Percentiles rank a stretch among this genome's conserved stretches.
Evolutionary conservation across 2,888 invertebrate genomes (phyloP).

Genomic region (Idaea straminata): DNA sequence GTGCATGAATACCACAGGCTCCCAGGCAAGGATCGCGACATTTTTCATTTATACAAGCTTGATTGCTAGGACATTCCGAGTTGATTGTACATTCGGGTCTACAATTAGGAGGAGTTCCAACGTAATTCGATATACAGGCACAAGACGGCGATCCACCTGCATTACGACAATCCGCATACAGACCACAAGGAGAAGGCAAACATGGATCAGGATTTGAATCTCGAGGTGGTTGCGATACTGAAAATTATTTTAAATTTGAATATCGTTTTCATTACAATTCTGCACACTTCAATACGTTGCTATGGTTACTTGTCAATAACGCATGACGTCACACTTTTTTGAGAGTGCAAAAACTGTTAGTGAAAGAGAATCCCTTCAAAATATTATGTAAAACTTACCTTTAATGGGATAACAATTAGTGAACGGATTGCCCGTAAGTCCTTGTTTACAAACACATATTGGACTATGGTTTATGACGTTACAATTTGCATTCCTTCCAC

Average conservation of each 20-base stretch:
- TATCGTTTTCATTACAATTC: background rate
- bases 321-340: too few species aligned
- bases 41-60: constrained; percentile 83
- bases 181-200: constrained; percentile 84
- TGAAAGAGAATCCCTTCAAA: background rate
- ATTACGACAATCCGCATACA: constrained; percentile 82
- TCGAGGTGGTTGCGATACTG: constrained; percentile 58
- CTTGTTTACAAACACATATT: constrained; percentile 86
- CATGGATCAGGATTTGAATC: constrained; percentile 77
- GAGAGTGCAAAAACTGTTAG: background rate
- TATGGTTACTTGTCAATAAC: too few species aligned
- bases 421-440: constrained; percentile 88
- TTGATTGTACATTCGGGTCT: constrained; percentile 85
- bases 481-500: constrained; percentile 82
- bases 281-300: background rate
- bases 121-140: constrained; percentile 79
- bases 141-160: constrained; percentile 80
- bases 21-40: constrained; percentile 85
- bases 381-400: constrained; percentile 43
- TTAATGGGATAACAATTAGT: constrained; percentile 83
- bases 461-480: constrained; percentile 85
- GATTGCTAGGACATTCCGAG: constrained; percentile 83
- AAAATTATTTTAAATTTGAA: constrained; percentile 27
- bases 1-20: constrained; percentile 81
- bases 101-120: constrained; percentile 84